These are phyloP conservation scores for Opisthograptis luteolata DNA, from an alignment of 2,888 invertebrate species.

Conservation along the genomic window DNA sequence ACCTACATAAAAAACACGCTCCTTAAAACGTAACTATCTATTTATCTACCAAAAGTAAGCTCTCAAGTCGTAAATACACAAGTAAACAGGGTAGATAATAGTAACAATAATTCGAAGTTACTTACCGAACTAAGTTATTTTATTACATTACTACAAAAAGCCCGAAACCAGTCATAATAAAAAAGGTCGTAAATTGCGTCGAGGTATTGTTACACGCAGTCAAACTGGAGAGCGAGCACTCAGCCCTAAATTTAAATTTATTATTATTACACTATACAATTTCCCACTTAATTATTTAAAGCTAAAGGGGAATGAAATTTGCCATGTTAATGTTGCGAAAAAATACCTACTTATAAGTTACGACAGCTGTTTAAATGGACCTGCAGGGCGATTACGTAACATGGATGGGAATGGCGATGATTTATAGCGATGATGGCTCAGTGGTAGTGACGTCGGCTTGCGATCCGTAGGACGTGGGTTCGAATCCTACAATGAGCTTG, in stretches of 20 bases:
- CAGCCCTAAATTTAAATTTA: constrained; percentile 40
- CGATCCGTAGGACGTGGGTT: no score
- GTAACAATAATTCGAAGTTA: constrained; percentile 1
- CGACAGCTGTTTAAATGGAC: constrained; percentile 20
- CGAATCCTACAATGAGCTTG: no score
- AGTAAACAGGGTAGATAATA: constrained; percentile 2
- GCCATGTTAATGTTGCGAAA: constrained; percentile 31
- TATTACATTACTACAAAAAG: constrained; percentile 20
- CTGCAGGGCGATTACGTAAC: no score
- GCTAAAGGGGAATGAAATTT: constrained; percentile 29
- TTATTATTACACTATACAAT: constrained; percentile 40
- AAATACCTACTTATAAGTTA: constrained; percentile 25
- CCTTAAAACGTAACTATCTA: no score
- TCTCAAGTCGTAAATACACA: background rate
- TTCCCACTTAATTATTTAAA: constrained; percentile 40
- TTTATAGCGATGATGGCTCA: no score
- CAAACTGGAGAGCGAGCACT: constrained; percentile 30
- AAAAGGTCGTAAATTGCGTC: constrained; percentile 29
- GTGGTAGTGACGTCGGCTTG: no score
- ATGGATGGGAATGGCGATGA: no score
- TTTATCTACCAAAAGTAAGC: no score
- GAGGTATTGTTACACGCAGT: constrained; percentile 31
- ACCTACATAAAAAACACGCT: no score
- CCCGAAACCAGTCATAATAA: constrained; percentile 17
- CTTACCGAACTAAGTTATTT: constrained; percentile 10